These are phyloP conservation scores for Tauraco hartlaubi DNA, from an alignment of 2,797 vertebrate genomes.

Conservation along the genomic window DNA sequence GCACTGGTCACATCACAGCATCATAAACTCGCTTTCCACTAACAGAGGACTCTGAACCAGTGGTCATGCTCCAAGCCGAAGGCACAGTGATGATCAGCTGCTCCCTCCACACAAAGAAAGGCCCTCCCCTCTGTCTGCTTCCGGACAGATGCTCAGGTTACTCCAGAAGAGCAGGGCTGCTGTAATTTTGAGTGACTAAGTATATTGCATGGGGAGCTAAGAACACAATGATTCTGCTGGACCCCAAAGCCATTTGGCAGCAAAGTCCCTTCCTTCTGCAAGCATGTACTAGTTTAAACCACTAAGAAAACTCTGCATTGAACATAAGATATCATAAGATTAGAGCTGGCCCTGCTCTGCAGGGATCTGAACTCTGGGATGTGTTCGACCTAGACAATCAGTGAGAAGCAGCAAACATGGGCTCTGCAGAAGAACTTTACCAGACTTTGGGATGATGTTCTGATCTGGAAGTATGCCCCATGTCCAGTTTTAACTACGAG, in stretches of 20 bases:
- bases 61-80: neutral
- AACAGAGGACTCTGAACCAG: neutral
- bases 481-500: neutral
- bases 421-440: neutral
- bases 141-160: neutral
- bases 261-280: neutral
- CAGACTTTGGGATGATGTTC: neutral
- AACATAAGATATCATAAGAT: neutral
- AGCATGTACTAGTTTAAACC: neutral
- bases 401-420: neutral
- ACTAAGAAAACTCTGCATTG: neutral
- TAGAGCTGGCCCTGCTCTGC: neutral
- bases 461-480: neutral
- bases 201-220: neutral
- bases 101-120: neutral
- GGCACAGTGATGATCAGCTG: neutral
- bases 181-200: neutral
- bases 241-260: neutral
- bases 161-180: neutral
- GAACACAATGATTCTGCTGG: neutral
- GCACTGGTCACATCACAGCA: neutral
- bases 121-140: neutral
- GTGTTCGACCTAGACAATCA: neutral
- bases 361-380: neutral
- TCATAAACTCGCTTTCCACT: neutral